Percentiles rank a stretch among this genome's conserved stretches.
These are phyloP conservation scores for Synergus itoensis DNA, from an alignment of 2,888 invertebrate species.

Conservation along the genomic window DNA sequence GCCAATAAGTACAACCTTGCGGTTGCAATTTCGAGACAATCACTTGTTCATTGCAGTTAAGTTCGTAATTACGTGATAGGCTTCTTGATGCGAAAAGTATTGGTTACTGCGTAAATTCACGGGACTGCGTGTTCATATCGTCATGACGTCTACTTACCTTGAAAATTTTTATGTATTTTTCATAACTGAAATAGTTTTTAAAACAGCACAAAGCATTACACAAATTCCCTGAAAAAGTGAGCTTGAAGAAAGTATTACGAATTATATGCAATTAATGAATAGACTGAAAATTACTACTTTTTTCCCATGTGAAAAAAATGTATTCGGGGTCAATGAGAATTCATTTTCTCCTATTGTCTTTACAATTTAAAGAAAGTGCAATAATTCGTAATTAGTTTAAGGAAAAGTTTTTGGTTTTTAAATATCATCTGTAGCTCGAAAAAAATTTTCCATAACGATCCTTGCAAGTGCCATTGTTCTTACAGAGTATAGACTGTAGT, in stretches of 20 bases:
- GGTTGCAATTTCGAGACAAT: constrained; percentile 28
- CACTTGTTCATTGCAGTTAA: constrained; percentile 14
- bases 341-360: constrained; percentile 21
- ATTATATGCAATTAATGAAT: not conserved
- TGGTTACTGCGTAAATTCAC: constrained; percentile 30
- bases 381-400: no score
- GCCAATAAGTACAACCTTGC: constrained; percentile 18
- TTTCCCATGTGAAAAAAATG: not conserved
- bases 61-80: constrained; percentile 30
- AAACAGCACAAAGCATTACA: not conserved
- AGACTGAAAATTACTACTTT: not conserved
- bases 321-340: constrained; percentile 28
- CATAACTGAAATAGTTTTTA: not conserved
- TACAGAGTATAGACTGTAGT: not conserved
- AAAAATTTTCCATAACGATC: not conserved
- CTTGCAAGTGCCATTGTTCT: constrained; percentile 27
- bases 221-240: not conserved
- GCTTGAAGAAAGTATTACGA: not conserved
- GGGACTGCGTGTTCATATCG: not conserved
- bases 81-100: constrained; percentile 34
- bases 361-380: not conserved
- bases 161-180: not conserved
- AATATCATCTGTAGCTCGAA: not conserved
- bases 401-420: no score
- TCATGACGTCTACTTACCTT: not conserved